Evolutionary conservation across 2,888 invertebrate species (phyloP), one percentile per base, ranked within the genome.

Genomic region (Epirrhoe tristata): DNA sequence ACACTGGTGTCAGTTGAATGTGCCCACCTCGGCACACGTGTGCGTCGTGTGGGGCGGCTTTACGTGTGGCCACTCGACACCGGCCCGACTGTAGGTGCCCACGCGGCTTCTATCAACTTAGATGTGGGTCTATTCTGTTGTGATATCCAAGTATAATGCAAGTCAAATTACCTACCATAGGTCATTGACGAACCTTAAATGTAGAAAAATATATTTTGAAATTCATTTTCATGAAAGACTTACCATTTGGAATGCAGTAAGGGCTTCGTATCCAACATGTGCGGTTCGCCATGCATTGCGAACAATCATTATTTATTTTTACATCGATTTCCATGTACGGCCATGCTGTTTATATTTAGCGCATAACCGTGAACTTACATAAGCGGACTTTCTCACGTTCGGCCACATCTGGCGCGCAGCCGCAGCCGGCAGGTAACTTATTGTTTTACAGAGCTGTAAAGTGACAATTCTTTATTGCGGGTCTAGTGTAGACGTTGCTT

Each of bases 331-430:
- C 63, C 60, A 63, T 63, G 55, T 67, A 60, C 54, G 55, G 17
- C 53, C 56, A 39, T 61, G 32, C 51, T 63, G 67, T 64, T 67
- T 67, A 63, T 53, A 63, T 57, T 50, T 54, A 53, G 57, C 59
- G 56, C 24, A 53, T 39, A 57, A 54, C 53, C 52, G 43, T 57
- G 64, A 53, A 60, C 59, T 55, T 53, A 56, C 58, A 39, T 14
- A 46, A 43, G 56, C 55, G 55, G 39, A 66, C 70, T 75, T 78
- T 74, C 74, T 71, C 74, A 74, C 74, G 78, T 67, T 64, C 55
- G 3, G 52, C 60, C 67, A 78, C 85, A 85, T 84, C 83, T 85
- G 85, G 84, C 72, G 67, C 66, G 75, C 84, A 81, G 71, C 71
- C 71, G 43, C 51, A 5, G 36, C 62, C 50, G 58, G 63, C 58